phyloP scores from a whole-genome alignment of 2,113 vertebrate species.

The Eudorcas thomsonii region DNA sequence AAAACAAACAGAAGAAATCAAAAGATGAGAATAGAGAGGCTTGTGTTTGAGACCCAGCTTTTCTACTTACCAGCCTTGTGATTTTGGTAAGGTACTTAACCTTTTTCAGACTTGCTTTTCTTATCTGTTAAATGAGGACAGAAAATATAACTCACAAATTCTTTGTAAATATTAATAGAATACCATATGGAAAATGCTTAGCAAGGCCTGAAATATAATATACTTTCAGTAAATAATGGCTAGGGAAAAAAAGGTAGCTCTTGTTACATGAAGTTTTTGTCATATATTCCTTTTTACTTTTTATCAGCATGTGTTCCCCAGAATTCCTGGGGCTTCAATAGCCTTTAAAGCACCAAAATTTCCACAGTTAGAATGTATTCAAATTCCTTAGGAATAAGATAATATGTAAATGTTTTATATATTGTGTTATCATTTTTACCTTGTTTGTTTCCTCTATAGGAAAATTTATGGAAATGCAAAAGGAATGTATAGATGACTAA shows the following conservation, averaged over 20 bases:
- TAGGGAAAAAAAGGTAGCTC: background rate
- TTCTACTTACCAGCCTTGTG: background rate
- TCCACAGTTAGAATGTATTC: background rate
- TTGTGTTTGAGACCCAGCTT: background rate
- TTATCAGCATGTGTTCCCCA: background rate
- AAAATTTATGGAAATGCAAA: background rate
- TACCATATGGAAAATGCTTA: background rate
- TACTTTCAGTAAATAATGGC: background rate
- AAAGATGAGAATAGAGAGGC: background rate
- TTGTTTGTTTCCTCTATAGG: background rate
- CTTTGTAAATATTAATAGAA: conserved; percentile 13
- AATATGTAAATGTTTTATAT: background rate
- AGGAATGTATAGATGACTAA: background rate
- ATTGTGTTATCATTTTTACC: background rate
- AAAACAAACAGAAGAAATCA: background rate
- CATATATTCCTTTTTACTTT: background rate
- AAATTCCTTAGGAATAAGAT: background rate
- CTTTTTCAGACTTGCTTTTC: background rate
- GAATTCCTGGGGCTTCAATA: background rate
- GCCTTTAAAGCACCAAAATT: background rate
- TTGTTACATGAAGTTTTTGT: background rate
- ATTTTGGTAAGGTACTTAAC: background rate
- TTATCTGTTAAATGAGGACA: background rate
- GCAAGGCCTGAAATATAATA: background rate
- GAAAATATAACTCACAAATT: background rate